phyloP scores from a whole-genome alignment of 2,888 invertebrate species.

The Melinaea menophilus region DNA sequence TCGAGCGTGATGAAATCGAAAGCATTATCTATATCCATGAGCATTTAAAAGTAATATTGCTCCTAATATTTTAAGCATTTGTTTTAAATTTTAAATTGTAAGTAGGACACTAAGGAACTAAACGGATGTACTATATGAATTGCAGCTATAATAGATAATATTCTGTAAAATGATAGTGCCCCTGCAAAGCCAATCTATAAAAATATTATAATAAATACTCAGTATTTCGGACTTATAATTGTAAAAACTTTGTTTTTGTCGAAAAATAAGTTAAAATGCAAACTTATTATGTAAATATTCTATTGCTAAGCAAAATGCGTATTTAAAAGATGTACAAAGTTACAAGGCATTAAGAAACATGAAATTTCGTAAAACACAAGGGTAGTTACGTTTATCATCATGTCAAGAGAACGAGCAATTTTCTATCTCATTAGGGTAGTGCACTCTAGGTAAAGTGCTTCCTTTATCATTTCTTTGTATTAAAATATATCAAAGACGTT shows the following conservation, averaged over 20 bases:
- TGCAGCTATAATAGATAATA: too few relatives aligned
- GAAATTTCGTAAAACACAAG: neutral
- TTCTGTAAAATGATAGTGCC: too few relatives aligned
- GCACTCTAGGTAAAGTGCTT: conserved; percentile 34
- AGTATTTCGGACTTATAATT: too few relatives aligned
- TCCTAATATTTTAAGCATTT: conserved; percentile 20
- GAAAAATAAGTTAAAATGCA: too few relatives aligned
- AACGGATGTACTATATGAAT: too few relatives aligned
- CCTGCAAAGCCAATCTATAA: too few relatives aligned
- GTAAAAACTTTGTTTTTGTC: too few relatives aligned
- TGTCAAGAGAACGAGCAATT: conserved; percentile 17
- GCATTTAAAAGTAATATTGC: too few relatives aligned
- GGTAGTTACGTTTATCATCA: conserved; percentile 17
- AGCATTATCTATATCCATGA: conserved; percentile 56
- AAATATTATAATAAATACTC: too few relatives aligned
- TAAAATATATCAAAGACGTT: conserved; percentile 40
- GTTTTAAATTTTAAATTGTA: conserved; percentile 1
- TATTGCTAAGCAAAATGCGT: neutral
- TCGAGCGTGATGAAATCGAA: conserved; percentile 60
- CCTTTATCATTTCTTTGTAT: conserved; percentile 23
- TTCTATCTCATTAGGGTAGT: conserved; percentile 18
- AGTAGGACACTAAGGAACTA: too few relatives aligned
- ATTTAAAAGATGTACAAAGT: neutral
- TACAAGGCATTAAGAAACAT: conserved; percentile 1
- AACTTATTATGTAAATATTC: neutral